These are phyloP conservation scores for Chromis chromis DNA, from an alignment of 2,797 vertebrate species.

Conservation along the genomic window DNA sequence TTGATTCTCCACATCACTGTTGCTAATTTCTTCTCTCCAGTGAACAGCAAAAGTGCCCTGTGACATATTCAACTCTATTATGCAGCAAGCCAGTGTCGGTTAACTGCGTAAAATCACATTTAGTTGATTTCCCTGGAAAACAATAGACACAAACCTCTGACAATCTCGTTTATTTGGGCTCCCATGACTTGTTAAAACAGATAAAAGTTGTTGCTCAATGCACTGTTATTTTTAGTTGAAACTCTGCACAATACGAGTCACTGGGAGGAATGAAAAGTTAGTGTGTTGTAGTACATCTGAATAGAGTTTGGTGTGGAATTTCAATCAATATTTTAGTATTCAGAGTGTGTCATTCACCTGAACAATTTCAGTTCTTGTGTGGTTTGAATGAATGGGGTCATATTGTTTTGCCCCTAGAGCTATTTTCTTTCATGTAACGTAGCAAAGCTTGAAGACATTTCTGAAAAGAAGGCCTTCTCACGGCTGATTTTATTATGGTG, in stretches of 20 bases:
- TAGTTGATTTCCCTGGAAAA: conserved; percentile 24
- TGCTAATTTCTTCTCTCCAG: conserved; percentile 26
- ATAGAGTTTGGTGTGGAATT: background rate
- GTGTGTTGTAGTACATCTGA: background rate
- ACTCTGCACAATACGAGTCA: too few species aligned
- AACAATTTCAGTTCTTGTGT: background rate
- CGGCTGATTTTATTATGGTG: background rate
- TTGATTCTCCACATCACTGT: conserved; percentile 12
- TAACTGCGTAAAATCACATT: conserved; percentile 2
- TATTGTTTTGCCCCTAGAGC: background rate
- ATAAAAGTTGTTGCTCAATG: conserved; percentile 16
- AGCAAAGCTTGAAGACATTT: background rate
- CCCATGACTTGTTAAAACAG: conserved; percentile 5
- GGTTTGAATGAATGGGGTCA: background rate
- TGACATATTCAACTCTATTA: conserved; percentile 2
- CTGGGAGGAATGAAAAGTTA: too few species aligned
- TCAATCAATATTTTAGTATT: conserved; percentile 17
- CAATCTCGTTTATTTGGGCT: conserved; percentile 2
- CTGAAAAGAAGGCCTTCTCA: background rate
- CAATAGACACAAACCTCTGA: conserved; percentile 18
- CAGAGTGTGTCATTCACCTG: background rate
- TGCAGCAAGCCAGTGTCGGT: background rate
- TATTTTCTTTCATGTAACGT: background rate
- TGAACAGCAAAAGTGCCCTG: background rate
- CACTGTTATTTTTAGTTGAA: conserved; percentile 14